Evolutionary conservation across 2,113 vertebrate species (phyloP).

Genomic region (Pygoscelis adeliae): DNA sequence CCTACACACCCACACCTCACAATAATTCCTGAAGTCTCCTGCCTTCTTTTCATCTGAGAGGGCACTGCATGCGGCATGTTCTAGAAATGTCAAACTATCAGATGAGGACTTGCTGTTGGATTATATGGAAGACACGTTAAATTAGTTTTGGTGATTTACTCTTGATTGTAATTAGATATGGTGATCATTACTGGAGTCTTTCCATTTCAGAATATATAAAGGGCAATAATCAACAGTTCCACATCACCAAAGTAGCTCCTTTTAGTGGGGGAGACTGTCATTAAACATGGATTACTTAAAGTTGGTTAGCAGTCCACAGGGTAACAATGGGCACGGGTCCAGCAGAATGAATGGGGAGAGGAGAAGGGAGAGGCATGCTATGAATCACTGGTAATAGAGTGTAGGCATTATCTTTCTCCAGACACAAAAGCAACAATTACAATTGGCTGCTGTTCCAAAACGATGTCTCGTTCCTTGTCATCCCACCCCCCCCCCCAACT

Average conservation of each 20-base stretch:
- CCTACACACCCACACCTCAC: background rate
- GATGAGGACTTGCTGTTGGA: background rate
- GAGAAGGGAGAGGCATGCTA: slow-evolving; percentile 15
- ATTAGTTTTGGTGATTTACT: background rate
- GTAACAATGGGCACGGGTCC: background rate
- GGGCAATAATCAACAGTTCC: background rate
- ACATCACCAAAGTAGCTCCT: background rate
- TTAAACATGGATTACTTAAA: background rate
- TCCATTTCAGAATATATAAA: background rate
- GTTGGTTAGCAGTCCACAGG: background rate
- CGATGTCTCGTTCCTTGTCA: background rate
- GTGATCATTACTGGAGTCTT: background rate
- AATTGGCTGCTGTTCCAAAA: slow-evolving; percentile 22
- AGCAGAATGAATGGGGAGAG: background rate
- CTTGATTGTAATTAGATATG: background rate
- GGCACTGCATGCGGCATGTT: background rate
- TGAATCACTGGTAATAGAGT: slow-evolving; percentile 22
- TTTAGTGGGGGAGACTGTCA: background rate
- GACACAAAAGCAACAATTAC: slow-evolving; percentile 44
- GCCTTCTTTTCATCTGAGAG: background rate
- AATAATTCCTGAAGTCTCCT: background rate
- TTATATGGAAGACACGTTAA: background rate
- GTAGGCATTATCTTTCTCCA: slow-evolving; percentile 36
- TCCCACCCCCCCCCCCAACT: background rate
- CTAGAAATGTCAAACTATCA: background rate